phyloP scores from a whole-genome alignment of 2,888 invertebrate genomes.

The Troilus luridus region DNA sequence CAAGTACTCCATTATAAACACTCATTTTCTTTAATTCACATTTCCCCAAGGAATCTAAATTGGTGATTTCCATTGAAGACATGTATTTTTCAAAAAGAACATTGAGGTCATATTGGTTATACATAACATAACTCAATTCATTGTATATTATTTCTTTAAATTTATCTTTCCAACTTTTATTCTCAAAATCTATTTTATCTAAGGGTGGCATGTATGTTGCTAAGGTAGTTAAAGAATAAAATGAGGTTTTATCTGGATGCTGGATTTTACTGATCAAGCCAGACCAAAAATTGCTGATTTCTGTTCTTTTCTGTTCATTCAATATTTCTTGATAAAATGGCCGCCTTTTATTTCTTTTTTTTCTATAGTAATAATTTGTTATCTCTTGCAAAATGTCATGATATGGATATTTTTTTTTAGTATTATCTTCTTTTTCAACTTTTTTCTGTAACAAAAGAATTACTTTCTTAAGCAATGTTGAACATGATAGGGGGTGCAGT shows the following conservation, averaged over 20 bases:
- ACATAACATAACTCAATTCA: conserved; percentile 72
- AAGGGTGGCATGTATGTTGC: conserved; percentile 37
- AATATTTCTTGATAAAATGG: not conserved
- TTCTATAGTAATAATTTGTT: not conserved
- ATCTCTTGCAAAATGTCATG: conserved; percentile 9
- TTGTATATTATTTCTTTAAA: conserved; percentile 69
- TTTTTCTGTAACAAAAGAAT: not conserved
- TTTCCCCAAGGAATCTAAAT: conserved; percentile 28
- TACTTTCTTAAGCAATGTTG: not conserved
- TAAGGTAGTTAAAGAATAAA: conserved; percentile 31
- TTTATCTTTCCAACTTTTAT: conserved; percentile 15
- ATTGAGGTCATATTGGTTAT: conserved; percentile 73
- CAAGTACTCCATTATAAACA: conserved; percentile 56
- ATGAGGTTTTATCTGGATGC: conserved; percentile 38
- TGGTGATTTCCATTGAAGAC: conserved; percentile 70
- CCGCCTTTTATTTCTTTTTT: not conserved
- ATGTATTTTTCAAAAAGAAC: conserved; percentile 72
- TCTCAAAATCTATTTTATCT: conserved; percentile 15
- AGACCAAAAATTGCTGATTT: conserved; percentile 58
- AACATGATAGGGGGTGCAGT: too few relatives aligned
- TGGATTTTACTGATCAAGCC: conserved; percentile 66
- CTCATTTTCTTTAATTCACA: not conserved
- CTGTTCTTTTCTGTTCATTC: conserved; percentile 9
- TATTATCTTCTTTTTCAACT: not conserved
- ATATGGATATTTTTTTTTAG: not conserved